phyloP scores from a whole-genome alignment of 2,888 invertebrate genomes.

The Drosophila setosimentum region DNA sequence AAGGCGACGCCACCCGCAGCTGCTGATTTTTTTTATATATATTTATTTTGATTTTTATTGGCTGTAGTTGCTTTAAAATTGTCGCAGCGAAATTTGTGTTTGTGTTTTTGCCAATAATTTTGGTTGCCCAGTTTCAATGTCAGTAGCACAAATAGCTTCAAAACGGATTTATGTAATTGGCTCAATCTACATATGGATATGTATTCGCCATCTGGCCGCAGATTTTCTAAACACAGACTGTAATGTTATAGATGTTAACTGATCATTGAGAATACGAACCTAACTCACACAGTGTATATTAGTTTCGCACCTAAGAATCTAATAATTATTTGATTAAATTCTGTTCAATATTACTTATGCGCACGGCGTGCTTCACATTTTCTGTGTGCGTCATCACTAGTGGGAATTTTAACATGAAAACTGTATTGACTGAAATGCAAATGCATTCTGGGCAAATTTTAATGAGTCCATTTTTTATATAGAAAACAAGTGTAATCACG shows the following conservation, averaged over 20 bases:
- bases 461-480: not conserved
- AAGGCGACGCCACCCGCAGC: conserved; percentile 60
- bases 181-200: conserved; percentile 10
- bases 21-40: conserved; percentile 22
- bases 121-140: conserved; percentile 74
- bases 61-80: conserved; percentile 46
- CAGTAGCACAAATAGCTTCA: conserved; percentile 68
- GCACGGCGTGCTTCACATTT: not conserved
- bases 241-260: not conserved
- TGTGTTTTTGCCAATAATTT: conserved; percentile 13
- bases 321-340: conserved; percentile 6
- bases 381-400: not conserved
- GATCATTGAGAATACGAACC: not conserved
- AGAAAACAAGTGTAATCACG: not conserved
- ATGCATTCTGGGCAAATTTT: not conserved
- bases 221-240: not conserved
- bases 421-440: not conserved
- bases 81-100: conserved; percentile 62
- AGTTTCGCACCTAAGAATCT: not conserved
- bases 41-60: conserved; percentile 13
- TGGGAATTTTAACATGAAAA: not conserved
- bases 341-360: conserved; percentile 5
- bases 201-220: not conserved
- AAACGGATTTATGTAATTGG: conserved; percentile 45
- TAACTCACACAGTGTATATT: not conserved